These are phyloP conservation scores for Labroides dimidiatus DNA, from an alignment of 2,797 vertebrate genomes.

Conservation along the genomic window DNA sequence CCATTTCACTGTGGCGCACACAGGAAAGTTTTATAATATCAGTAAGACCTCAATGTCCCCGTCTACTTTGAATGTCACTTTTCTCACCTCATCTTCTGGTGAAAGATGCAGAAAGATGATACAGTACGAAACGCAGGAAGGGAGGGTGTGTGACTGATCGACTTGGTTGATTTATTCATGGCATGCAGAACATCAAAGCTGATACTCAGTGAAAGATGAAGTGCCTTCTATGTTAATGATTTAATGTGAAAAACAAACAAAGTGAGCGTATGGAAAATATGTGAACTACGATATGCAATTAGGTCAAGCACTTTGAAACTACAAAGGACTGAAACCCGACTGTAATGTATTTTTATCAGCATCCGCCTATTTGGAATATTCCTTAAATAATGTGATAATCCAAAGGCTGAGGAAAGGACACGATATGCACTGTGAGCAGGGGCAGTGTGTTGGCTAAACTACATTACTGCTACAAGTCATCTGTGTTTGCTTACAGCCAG, in stretches of 20 bases:
- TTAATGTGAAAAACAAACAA: slow-evolving; percentile 49
- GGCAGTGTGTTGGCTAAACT: no score
- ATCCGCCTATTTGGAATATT: neutral
- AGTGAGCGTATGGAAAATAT: slow-evolving; percentile 1
- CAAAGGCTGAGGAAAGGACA: neutral
- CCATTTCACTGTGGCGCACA: slow-evolving; percentile 2
- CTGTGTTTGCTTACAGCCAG: no score
- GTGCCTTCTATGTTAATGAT: slow-evolving; percentile 52
- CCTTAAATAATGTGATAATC: neutral
- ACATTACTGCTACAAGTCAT: no score
- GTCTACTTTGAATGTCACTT: slow-evolving; percentile 8
- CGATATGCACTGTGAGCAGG: neutral
- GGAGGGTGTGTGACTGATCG: slow-evolving; percentile 1
- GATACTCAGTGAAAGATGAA: slow-evolving; percentile 32
- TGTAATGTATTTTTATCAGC: neutral
- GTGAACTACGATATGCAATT: slow-evolving; percentile 39
- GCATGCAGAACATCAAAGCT: slow-evolving; percentile 47
- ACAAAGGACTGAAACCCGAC: slow-evolving; percentile 9
- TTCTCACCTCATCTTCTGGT: slow-evolving; percentile 12
- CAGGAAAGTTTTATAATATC: slow-evolving; percentile 6
- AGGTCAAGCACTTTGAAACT: slow-evolving; percentile 29
- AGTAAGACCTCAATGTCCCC: slow-evolving; percentile 19
- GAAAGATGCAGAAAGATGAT: slow-evolving; percentile 21
- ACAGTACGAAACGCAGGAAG: slow-evolving; percentile 3
- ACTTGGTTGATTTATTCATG: slow-evolving; percentile 53